Evolutionary conservation across 92 coral and sea anemone genomes (phyloP).

Genomic region (Epizoanthus stellaris): DNA sequence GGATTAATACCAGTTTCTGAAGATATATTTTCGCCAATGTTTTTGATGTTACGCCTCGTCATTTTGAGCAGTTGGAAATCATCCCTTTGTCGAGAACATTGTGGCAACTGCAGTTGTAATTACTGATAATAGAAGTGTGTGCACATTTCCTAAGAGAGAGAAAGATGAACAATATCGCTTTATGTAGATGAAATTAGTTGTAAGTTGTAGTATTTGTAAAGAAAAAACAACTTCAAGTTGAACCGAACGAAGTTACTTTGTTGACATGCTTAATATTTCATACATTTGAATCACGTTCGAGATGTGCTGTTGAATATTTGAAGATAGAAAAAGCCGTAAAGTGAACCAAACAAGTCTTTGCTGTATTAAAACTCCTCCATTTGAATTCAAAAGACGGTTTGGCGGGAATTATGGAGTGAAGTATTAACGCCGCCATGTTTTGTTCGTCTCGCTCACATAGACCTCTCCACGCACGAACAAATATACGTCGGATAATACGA

Average conservation of each 20-base stretch:
- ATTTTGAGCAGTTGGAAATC: constrained; percentile 3
- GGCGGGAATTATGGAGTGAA: background rate
- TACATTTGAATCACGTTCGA: background rate
- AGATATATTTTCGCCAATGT: background rate
- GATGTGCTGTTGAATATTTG: constrained; percentile 15
- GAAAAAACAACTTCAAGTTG: constrained; percentile 14
- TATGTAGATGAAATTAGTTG: background rate
- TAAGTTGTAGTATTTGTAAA: background rate
- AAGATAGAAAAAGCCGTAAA: background rate
- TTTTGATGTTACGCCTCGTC: background rate
- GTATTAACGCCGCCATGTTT: background rate
- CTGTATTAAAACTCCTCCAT: background rate
- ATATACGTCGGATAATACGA: background rate
- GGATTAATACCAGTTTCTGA: constrained; percentile 8
- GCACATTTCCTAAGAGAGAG: background rate
- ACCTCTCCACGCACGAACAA: constrained; percentile 1
- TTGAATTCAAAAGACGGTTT: background rate
- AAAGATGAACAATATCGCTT: constrained; percentile 12
- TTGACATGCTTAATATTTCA: constrained; percentile 17
- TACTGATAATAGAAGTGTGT: background rate
- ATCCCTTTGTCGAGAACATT: constrained; percentile 14
- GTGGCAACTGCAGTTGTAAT: background rate
- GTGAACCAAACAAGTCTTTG: background rate
- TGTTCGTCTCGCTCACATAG: background rate
- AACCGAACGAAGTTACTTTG: background rate